phyloP scores from a whole-genome alignment of 2,888 invertebrate genomes.

The Macropis europaea region DNA sequence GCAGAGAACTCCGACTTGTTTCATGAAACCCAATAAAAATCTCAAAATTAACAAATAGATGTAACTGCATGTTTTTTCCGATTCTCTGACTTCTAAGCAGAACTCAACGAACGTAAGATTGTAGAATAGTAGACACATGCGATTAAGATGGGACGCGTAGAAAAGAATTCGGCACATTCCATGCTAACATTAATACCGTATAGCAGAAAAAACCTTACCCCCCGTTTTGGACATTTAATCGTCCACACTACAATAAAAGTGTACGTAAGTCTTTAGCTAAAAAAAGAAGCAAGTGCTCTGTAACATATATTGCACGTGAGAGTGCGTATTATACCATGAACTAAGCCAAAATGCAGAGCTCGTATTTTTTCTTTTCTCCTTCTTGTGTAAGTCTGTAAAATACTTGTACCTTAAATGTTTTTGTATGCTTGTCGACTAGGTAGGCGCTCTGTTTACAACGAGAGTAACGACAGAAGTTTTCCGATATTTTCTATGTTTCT shows the following conservation, averaged over 20 bases:
- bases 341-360: constrained; percentile 57
- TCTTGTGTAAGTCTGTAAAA: constrained; percentile 35
- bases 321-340: constrained; percentile 18
- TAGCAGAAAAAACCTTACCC: constrained; percentile 19
- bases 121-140: constrained; percentile 14
- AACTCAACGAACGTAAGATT: constrained; percentile 32
- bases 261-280: background rate
- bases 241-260: constrained; percentile 28
- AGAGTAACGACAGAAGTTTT: constrained; percentile 14
- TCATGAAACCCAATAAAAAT: constrained; percentile 16
- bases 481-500: constrained; percentile 42
- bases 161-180: constrained; percentile 55
- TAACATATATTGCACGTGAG: constrained; percentile 13
- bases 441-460: constrained; percentile 28
- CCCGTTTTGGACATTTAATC: constrained; percentile 19
- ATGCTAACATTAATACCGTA: constrained; percentile 37
- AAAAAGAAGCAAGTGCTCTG: constrained; percentile 39
- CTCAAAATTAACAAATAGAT: constrained; percentile 3
- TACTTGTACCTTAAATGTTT: constrained; percentile 41
- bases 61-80: constrained; percentile 20
- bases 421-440: constrained; percentile 44
- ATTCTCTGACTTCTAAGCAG: constrained; percentile 13
- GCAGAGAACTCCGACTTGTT: constrained; percentile 6
- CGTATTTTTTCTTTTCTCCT: constrained; percentile 28
- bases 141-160: background rate